A percentile compares a stretch with the other conserved stretches of the same genome.
Evolutionary conservation across 1,140 invertebrate species (phyloP).

Genomic region (Drosophila ficusphila): DNA sequence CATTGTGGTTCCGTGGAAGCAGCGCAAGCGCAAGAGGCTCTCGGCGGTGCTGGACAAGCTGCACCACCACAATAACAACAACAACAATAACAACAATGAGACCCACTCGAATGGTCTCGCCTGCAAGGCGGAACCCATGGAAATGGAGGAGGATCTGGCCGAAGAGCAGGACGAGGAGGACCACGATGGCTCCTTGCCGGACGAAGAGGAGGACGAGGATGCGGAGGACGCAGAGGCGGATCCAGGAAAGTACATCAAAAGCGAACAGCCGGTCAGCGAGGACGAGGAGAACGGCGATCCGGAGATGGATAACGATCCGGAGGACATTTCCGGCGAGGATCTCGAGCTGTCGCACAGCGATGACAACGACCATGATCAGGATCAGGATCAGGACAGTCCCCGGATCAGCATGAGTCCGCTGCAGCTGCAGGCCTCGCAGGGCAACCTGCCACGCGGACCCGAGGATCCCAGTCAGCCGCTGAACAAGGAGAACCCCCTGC

Average conservation of each 20-base stretch:
- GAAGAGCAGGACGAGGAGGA: slow-evolving; percentile 31
- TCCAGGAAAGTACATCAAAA: slow-evolving; percentile 61
- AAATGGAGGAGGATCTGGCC: slow-evolving; percentile 69
- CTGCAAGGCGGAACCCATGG: slow-evolving; percentile 78
- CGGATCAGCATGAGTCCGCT: slow-evolving; percentile 80
- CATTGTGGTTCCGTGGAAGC: slow-evolving; percentile 85
- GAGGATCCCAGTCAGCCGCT: slow-evolving; percentile 49
- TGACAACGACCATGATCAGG: too few species aligned
- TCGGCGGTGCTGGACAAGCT: slow-evolving; percentile 91
- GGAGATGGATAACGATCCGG: slow-evolving; percentile 37
- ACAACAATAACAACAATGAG: slow-evolving; percentile 37
- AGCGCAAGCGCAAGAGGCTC: slow-evolving; percentile 89
- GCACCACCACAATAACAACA: slow-evolving; percentile 84
- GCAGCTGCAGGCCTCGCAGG: slow-evolving; percentile 45
- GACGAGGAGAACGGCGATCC: slow-evolving; percentile 54
- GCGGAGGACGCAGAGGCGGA: slow-evolving; percentile 47
- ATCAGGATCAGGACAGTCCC: slow-evolving; percentile 73
- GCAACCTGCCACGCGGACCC: slow-evolving; percentile 17
- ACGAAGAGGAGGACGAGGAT: slow-evolving; percentile 24
- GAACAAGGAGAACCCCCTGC: slow-evolving; percentile 84
- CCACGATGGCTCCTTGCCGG: slow-evolving; percentile 51
- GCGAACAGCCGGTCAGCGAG: slow-evolving; percentile 63
- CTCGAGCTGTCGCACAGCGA: slow-evolving; percentile 73
- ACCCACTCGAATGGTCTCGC: slow-evolving; percentile 46
- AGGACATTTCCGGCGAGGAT: slow-evolving; percentile 72